A percentile compares a stretch with the other conserved stretches of the same genome.
These are phyloP conservation scores for Synergus umbraculus DNA, from an alignment of 2,888 invertebrate species.

Conservation along the genomic window DNA sequence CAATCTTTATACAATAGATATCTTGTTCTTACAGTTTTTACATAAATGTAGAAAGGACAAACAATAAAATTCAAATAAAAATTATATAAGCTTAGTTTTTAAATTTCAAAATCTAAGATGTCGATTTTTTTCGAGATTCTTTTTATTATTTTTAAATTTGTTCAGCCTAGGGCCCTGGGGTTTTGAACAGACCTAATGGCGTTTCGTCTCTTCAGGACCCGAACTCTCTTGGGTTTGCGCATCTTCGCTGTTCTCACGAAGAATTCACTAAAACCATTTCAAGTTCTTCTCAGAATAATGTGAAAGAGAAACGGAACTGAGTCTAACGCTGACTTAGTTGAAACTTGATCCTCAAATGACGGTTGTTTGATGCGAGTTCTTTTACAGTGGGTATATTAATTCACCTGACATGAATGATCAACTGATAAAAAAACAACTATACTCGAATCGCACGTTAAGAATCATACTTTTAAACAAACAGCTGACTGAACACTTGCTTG, in stretches of 20 bases:
- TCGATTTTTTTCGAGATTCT: constrained; percentile 53
- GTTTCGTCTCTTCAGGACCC: constrained; percentile 71
- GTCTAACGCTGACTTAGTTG: constrained; percentile 26
- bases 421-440: constrained; percentile 11
- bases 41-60: not conserved
- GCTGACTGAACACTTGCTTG: not conserved
- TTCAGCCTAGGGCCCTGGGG: constrained; percentile 17
- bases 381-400: constrained; percentile 23
- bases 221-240: constrained; percentile 63
- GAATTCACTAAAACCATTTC: constrained; percentile 68
- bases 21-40: not conserved
- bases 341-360: constrained; percentile 35
- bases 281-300: constrained; percentile 32
- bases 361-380: constrained; percentile 16
- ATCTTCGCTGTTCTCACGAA: constrained; percentile 60
- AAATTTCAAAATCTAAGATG: not conserved
- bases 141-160: constrained; percentile 42
- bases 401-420: constrained; percentile 17
- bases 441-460: constrained; percentile 27
- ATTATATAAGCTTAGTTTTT: too few relatives aligned
- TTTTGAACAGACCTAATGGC: constrained; percentile 73
- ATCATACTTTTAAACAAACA: constrained; percentile 9
- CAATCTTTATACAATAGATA: not conserved
- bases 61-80: not conserved
- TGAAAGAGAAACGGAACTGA: constrained; percentile 22